phyloP scores from a whole-genome alignment of 1,140 invertebrate species.

The Stratiolaelaps scimitus region DNA sequence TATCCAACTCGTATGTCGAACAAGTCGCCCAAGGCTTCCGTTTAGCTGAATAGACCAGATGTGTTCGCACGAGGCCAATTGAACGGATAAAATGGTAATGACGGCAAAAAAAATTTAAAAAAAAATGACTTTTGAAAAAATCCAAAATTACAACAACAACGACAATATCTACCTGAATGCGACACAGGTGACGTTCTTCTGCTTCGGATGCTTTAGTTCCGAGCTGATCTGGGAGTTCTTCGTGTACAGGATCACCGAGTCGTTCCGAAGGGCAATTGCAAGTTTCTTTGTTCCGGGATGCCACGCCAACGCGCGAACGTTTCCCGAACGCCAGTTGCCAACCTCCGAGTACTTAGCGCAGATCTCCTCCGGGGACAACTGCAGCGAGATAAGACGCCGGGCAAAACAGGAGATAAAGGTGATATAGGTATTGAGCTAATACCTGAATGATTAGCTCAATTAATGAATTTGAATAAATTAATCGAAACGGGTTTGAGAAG shows the following conservation, averaged over 20 bases:
- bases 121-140: too few species aligned
- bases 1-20: too few species aligned
- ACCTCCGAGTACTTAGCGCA: slow-evolving; percentile 21
- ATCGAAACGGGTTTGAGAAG: too few species aligned
- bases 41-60: too few species aligned
- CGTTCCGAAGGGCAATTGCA: slow-evolving; percentile 6
- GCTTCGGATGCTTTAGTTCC: slow-evolving; percentile 7
- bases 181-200: slow-evolving; percentile 18
- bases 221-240: slow-evolving; percentile 17
- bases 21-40: too few species aligned
- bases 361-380: slow-evolving; percentile 10
- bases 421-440: not conserved
- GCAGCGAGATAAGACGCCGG: not conserved
- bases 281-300: slow-evolving; percentile 9
- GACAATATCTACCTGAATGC: slow-evolving; percentile 24
- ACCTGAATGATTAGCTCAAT: not conserved
- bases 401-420: too few species aligned
- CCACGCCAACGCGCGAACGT: slow-evolving; percentile 21
- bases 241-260: slow-evolving; percentile 12
- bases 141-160: too few species aligned
- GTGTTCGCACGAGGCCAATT: too few species aligned
- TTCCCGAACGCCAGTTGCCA: slow-evolving; percentile 1
- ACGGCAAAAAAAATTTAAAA: too few species aligned
- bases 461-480: too few species aligned
- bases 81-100: too few species aligned